A percentile compares a stretch with the other conserved stretches of the same genome.
phyloP scores from a whole-genome alignment of 1,140 invertebrate genomes.

The Chironomus tepperi region DNA sequence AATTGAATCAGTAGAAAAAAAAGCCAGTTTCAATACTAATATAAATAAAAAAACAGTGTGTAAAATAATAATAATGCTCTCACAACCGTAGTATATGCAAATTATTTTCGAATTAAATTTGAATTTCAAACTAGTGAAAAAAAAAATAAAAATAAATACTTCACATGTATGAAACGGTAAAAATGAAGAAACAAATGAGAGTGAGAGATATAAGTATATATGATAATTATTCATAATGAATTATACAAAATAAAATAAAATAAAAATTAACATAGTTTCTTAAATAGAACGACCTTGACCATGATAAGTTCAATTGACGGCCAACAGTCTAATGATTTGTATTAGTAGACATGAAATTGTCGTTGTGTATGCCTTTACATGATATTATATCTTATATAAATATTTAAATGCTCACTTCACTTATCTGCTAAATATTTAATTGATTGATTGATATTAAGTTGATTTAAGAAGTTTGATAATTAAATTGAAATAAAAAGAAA shows the following conservation, averaged over 20 bases:
- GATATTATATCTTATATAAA: too few relatives aligned
- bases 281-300: slow-evolving; percentile 23
- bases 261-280: slow-evolving; percentile 8
- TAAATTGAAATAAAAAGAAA: too few relatives aligned
- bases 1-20: neutral
- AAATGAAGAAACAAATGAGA: neutral
- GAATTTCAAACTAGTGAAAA: slow-evolving; percentile 5
- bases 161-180: neutral
- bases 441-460: too few relatives aligned
- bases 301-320: slow-evolving; percentile 23
- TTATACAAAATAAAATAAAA: slow-evolving; percentile 2
- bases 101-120: slow-evolving; percentile 21
- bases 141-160: neutral
- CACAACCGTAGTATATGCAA: neutral
- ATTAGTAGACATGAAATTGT: neutral
- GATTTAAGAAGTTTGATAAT: too few relatives aligned
- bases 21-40: neutral
- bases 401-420: too few relatives aligned
- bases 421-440: too few relatives aligned
- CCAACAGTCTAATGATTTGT: slow-evolving; percentile 10
- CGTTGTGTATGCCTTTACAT: too few relatives aligned
- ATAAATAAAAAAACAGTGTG: neutral
- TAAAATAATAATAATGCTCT: slow-evolving; percentile 15
- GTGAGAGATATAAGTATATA: neutral
- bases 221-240: slow-evolving; percentile 15